phyloP scores from a whole-genome alignment of 2,888 invertebrate species.

The Pegoplata infirma region DNA sequence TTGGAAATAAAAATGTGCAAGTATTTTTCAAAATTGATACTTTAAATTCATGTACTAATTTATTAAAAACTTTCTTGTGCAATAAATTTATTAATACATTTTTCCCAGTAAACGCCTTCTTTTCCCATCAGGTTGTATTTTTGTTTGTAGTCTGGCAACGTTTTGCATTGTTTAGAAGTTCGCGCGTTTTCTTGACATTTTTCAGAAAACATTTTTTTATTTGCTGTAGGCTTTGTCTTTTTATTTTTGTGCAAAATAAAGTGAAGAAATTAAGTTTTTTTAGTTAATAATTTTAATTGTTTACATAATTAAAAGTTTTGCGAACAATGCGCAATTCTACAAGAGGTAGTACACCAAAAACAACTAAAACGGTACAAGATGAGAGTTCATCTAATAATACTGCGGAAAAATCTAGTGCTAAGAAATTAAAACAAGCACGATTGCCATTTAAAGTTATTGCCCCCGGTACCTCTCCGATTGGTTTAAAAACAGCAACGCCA shows the following conservation, averaged over 20 bases:
- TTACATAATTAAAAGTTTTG: slow-evolving; percentile 23
- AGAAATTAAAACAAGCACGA: slow-evolving; percentile 82
- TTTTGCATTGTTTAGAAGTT: slow-evolving; percentile 17
- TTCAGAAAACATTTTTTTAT: slow-evolving; percentile 48
- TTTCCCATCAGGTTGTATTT: not conserved
- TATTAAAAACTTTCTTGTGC: too few species aligned
- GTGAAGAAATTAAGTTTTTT: slow-evolving; percentile 10
- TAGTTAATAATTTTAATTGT: slow-evolving; percentile 23
- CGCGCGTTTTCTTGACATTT: slow-evolving; percentile 61
- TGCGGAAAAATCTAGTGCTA: slow-evolving; percentile 72
- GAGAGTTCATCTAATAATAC: slow-evolving; percentile 26
- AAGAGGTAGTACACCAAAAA: slow-evolving; percentile 36
- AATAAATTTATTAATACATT: too few species aligned
- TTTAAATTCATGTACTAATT: too few species aligned
- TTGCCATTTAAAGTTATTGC: slow-evolving; percentile 80
- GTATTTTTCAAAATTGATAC: too few species aligned
- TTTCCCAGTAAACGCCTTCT: not conserved
- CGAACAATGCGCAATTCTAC: slow-evolving; percentile 55
- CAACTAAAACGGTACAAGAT: slow-evolving; percentile 28
- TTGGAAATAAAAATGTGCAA: too few species aligned
- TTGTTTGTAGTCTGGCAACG: slow-evolving; percentile 20
- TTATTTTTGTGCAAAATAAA: slow-evolving; percentile 44
- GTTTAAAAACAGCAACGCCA: slow-evolving; percentile 15
- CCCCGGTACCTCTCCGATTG: slow-evolving; percentile 42
- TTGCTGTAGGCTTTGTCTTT: slow-evolving; percentile 38